Base-by-base conservation (phyloP, 2,888 invertebrate species). In the Pterostichus niger region DNA sequence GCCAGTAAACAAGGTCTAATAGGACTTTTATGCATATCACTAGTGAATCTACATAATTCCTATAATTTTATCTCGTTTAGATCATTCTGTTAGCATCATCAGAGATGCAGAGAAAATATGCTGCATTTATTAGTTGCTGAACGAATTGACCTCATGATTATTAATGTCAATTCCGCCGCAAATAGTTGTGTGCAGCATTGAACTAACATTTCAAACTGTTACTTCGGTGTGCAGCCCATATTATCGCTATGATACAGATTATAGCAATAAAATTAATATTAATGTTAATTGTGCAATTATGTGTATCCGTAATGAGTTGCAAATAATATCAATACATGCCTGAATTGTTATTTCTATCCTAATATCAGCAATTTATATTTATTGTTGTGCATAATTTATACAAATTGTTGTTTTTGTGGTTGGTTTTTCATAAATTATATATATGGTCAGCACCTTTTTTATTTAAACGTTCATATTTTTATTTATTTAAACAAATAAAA, bases 111-210 rank as follows among this genome's bases (percentile, higher is more conserved):
- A 71, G 68, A 71, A 71, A 71, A 71, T 44, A 71, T 71, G 68
- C 24, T 44, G 68, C 68, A 44, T 71, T 71, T 68, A 68, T 68
- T 46, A 75, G 54, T 75, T 44, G 44, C 64, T 79, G 46, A 64
- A 79, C 56, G 35, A 79, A 79, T 79, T 79, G 59, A 79, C 79
- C 79, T 79, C 61, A 64, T 79, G 61, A 79, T 64, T 79, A 79
- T 79, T 79, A 79, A 79, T 79, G 79, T 79, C 49, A 79, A 79
- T 79, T 78, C 44, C 9, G 44, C 68, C 68, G 68, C 68, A 71
- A 71, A 71, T 78, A 56, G 68, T 71, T 44, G 68, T 44, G 44
- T 78, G 31, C 17, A 52, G 33, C 13, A 64, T 35, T 33, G 13
- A 24, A 64, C 24, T 44, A 44, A 68, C 68, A 68, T 3, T 68